Evolutionary conservation across 2,113 vertebrate genomes (phyloP), one percentile per base, ranked within the genome.

Genomic region (Centropristis striata): DNA sequence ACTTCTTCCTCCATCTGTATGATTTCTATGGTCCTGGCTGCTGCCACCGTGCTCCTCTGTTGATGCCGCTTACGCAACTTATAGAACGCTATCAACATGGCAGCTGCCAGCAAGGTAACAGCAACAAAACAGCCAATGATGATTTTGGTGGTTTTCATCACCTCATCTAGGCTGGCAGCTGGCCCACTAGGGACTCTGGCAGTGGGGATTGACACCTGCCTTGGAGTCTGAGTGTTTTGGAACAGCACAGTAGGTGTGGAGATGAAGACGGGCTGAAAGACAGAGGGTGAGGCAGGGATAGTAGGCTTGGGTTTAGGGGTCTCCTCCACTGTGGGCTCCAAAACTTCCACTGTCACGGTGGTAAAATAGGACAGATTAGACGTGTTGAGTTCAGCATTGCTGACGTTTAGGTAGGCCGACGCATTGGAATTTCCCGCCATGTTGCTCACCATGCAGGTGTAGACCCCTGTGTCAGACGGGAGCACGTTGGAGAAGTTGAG

Each of bases 91-190:
- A 99, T 97, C 86, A 99, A 92, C 98, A 99, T 99, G 92, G 96
- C 96, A 0, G 98, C 98, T 55, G 98, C 97, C 41, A 99, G 88
- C 80, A 99, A 94, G 13, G 98, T 99, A 80, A 99, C 97, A 0
- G 98, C 97, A 91, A 99, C 98, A 74, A 99, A 99, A 92, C 98
- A 99, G 75, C 97, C 97, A 77, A 99, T 99, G 94, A 99, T 99
- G 93, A 99, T 99, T 93, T 99, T 99, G 81, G 98, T 99, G 94
- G 98, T 99, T 95, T 97, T 98, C 98, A 99, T 99, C 88, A 98
- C 96, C 93, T 99, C 98, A 47, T 99, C 98, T 90, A 99, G 90
- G 92, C 97, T 99, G 91, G 98, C 95, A 51, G 96, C 96, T 85
- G 92, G 94, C 85, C 94, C 95, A 87, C 95, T 96, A 12, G 94